phyloP scores from a whole-genome alignment of 2,888 invertebrate genomes.

The Orthonychiurus folsomi region DNA sequence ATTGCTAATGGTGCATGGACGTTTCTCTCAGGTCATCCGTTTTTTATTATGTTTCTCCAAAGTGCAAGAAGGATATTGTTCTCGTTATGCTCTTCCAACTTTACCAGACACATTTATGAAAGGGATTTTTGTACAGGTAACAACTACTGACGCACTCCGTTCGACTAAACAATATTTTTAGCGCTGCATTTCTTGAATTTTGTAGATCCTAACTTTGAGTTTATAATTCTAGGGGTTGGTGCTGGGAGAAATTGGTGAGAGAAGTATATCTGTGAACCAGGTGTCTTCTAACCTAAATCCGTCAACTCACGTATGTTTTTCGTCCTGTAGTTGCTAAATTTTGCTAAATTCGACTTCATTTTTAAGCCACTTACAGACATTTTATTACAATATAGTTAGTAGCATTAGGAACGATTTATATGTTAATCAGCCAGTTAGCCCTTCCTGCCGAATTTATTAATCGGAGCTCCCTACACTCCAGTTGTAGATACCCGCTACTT shows the following conservation, averaged over 20 bases:
- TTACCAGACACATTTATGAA: conserved; percentile 40
- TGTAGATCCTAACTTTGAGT: neutral
- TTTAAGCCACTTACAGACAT: too few species aligned
- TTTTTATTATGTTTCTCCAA: conserved; percentile 38
- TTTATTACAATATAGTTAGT: too few species aligned
- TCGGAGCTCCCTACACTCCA: too few species aligned
- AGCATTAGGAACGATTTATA: too few species aligned
- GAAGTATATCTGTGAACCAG: conserved; percentile 37
- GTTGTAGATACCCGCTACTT: too few species aligned
- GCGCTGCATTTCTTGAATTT: neutral
- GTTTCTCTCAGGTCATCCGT: conserved; percentile 36
- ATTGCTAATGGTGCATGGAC: too few species aligned
- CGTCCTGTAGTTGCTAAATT: too few species aligned
- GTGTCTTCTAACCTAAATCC: conserved; percentile 32
- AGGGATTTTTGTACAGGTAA: conserved; percentile 39
- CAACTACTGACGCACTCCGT: too few species aligned
- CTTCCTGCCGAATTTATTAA: too few species aligned
- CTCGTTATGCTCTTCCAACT: conserved; percentile 33
- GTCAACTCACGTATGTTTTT: conserved; percentile 33
- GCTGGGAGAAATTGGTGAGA: conserved; percentile 35
- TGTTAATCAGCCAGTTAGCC: too few species aligned
- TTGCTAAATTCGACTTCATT: too few species aligned
- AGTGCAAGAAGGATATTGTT: conserved; percentile 37
- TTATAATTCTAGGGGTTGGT: conserved; percentile 32
- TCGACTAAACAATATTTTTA: too few species aligned